Evolutionary conservation across 92 coral and sea anemone species (phyloP), one percentile per base, ranked within the genome.

Genomic region (Siderastrea radians): DNA sequence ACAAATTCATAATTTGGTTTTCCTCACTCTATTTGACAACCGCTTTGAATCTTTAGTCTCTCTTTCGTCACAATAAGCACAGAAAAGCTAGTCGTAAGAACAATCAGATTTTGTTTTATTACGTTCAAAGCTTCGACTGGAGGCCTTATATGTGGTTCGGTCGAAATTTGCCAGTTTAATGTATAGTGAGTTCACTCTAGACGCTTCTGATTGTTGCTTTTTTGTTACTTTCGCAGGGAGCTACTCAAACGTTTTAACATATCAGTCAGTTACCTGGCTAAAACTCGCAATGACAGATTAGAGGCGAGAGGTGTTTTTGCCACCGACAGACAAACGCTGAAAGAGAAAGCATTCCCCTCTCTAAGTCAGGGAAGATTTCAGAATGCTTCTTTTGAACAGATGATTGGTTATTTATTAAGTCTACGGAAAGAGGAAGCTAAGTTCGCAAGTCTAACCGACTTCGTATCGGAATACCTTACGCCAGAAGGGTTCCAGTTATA

Each of bases 231-330:
- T 15, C 46, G 3, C 45, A 82, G 86, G 75, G 67, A 58, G 5
- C 45, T 82, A 3, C 5, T 82, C 2, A 44, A 82, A 55, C 86
- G 86, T 26, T 82, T 82, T 47, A 44, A 70, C 68, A 82, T 65
- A 4, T 65, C 84, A 64, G 19, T 43, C 84, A 67, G 26, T 12
- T 66, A 51, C 3, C 74, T 80, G 4, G 19, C 84, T 49, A 80
- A 80, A 80, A 43, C 13, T 59, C 63, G 16, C 50, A 43, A 45
- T 13, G 68, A 82, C 46, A 69, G 86, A 52, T 10, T 82, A 48
- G 86, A 82, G 19, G 76, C 86, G 7, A 7, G 86, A 43, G 78
- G 86, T 3, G 7, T 70, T 15, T 82, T 82, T 66, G 78, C 86
- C 43, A 82, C 68, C 1, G 66, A 69, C 68, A 13, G 15, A 9